A percentile compares a stretch with the other conserved stretches of the same genome.
phyloP scores from a whole-genome alignment of 1,140 invertebrate species.

The Aphaenogaster ashmeadi region DNA sequence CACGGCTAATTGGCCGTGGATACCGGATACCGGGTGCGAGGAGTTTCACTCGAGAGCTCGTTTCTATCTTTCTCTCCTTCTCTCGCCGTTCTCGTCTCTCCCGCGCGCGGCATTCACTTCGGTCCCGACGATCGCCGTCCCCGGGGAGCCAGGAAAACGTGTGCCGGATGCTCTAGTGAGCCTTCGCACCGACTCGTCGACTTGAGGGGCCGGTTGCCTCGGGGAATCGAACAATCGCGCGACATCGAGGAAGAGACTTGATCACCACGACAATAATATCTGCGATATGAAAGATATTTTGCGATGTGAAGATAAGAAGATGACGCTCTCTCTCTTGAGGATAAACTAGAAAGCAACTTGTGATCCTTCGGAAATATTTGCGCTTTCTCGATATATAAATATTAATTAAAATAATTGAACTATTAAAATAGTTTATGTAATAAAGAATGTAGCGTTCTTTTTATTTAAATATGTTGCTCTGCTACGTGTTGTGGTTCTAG shows the following conservation, averaged over 20 bases:
- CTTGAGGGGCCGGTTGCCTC: not conserved
- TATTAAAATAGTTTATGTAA: not conserved
- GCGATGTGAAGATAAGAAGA: constrained; percentile 27
- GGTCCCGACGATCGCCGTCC: constrained; percentile 67
- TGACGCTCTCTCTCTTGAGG: too few species aligned
- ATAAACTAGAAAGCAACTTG: not conserved
- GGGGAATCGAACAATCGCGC: constrained; percentile 50
- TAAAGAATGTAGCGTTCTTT: not conserved
- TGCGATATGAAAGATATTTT: constrained; percentile 18
- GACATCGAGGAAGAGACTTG: constrained; percentile 14
- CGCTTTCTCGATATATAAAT: not conserved
- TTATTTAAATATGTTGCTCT: not conserved
- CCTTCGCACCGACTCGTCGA: constrained; percentile 52
- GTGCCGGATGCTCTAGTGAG: constrained; percentile 74
- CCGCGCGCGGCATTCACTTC: constrained; percentile 58
- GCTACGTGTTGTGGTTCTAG: not conserved
- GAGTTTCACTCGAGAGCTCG: constrained; percentile 72
- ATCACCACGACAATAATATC: constrained; percentile 26
- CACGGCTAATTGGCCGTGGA: constrained; percentile 76
- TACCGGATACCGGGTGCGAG: constrained; percentile 74
- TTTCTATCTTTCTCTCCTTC: constrained; percentile 1
- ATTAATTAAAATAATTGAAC: constrained; percentile 1
- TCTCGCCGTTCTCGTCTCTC: constrained; percentile 33
- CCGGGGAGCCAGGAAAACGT: constrained; percentile 68
- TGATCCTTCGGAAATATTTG: not conserved